Evolutionary conservation across 2,113 vertebrate genomes (phyloP).

Genomic region (Hipposideros armiger): DNA sequence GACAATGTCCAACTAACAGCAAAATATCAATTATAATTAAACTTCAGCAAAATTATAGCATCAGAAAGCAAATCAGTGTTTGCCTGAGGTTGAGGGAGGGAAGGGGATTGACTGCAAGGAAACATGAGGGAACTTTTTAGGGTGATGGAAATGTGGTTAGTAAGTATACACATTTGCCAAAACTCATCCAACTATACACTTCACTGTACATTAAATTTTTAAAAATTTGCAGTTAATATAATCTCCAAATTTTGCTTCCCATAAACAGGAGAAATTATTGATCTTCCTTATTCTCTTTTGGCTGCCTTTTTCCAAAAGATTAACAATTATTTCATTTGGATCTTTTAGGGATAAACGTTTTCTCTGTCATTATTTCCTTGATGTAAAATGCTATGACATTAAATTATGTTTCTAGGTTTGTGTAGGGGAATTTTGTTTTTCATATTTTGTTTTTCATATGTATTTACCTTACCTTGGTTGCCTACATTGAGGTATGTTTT

Average conservation of each 20-base stretch:
- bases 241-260: conserved; percentile 32
- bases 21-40: conserved; percentile 61
- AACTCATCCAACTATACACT: background rate
- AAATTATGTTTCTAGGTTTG: conserved; percentile 50
- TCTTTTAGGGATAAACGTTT: background rate
- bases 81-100: background rate
- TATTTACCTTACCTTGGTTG: conserved; percentile 28
- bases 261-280: conserved; percentile 17
- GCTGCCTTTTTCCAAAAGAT: background rate
- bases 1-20: background rate
- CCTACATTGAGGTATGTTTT: conserved; percentile 57
- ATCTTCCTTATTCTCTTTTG: conserved; percentile 1
- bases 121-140: background rate
- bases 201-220: conserved; percentile 14
- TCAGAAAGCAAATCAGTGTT: conserved; percentile 9
- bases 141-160: background rate
- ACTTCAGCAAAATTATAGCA: conserved; percentile 22
- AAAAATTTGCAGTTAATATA: background rate
- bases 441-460: background rate
- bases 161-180: background rate
- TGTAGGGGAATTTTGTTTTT: background rate
- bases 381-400: conserved; percentile 35
- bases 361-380: conserved; percentile 25
- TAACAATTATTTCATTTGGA: conserved; percentile 33
- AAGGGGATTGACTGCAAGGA: background rate